Evolutionary conservation across 1,140 invertebrate species (phyloP).

Genomic region (Aphaenogaster floridana): DNA sequence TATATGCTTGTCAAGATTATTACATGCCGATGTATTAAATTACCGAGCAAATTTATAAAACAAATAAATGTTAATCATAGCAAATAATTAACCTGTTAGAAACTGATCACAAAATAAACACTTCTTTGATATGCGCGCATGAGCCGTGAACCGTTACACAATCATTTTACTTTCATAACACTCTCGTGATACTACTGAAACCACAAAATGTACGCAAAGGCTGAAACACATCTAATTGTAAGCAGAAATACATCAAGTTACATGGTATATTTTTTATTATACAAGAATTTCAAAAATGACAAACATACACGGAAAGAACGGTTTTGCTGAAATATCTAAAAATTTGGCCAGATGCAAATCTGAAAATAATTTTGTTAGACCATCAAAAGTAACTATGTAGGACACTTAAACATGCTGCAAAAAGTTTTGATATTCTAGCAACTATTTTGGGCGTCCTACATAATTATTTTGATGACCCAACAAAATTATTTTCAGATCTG

Average conservation of each 20-base stretch:
- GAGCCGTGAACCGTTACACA: constrained; percentile 8
- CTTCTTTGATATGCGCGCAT: not conserved
- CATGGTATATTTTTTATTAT: not conserved
- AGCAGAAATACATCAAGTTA: not conserved
- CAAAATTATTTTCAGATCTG: too few relatives aligned
- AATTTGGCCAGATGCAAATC: too few relatives aligned
- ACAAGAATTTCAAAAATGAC: not conserved
- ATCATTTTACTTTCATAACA: constrained; percentile 17
- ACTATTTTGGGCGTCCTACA: too few relatives aligned
- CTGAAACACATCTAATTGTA: not conserved
- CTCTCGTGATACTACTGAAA: not conserved
- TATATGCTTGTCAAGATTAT: not conserved
- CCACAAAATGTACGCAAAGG: not conserved
- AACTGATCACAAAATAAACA: not conserved
- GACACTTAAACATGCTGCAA: too few relatives aligned
- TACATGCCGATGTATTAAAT: not conserved
- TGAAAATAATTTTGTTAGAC: too few relatives aligned
- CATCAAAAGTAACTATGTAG: too few relatives aligned
- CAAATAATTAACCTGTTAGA: constrained; percentile 16
- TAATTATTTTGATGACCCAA: too few relatives aligned
- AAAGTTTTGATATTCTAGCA: too few relatives aligned
- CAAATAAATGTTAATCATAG: not conserved
- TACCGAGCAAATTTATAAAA: not conserved
- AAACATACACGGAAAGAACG: not conserved
- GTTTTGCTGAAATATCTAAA: too few relatives aligned